Base-by-base conservation (phyloP, 2,113 vertebrate species). In the Sarotherodon lohbergeri region DNA sequence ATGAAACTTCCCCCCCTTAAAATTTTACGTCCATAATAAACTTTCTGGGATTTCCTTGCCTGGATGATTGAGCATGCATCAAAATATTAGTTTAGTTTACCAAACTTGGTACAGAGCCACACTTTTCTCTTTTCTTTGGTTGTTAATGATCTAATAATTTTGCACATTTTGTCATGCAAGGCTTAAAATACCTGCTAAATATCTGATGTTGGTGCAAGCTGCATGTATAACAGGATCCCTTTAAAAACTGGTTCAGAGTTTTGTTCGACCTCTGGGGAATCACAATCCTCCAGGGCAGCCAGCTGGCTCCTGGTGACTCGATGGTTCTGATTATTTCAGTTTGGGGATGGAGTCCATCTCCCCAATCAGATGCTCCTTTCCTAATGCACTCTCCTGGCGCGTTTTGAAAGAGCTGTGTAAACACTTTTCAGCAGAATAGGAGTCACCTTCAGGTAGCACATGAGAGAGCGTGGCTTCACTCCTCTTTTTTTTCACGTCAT, bases 361-460 rank as follows among this genome's bases (percentile, higher is more conserved):
- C 80, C 79, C 86, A 83, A 88, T 91, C 88, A 91, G 82, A 91
- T 2, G 24, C 84, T 41, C 12, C 82, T 81, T 43, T 89, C 84
- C 59, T 92, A 91, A 93, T 93, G 88, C 14, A 76, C 83, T 90
- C 71, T 34, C 43, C 52, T 93, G 91, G 84, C 82, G 1, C 3
- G n/a, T 84, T 80, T 24, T 7, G 3, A 89, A 90, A 89, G 56
- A 92, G 91, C 91, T 92, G 92, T 83, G 91, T 86, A 87, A 86
- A 93, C 81, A 7, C 46, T 93, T 95, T 90, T 87, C 59, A 89
- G 86, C 24, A 6, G 79, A 55, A 81, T 24, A 55, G 50, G 87
- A 86, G 91, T 94, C 93, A 94, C 94, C 93, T 95, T 95, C 91
- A 91, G 86, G 83, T 76, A 86, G 86, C 61, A 54, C 81, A 24